Evolutionary conservation across 2,797 vertebrate genomes (phyloP).

Genomic region (Kryptopterus vitreolus): DNA sequence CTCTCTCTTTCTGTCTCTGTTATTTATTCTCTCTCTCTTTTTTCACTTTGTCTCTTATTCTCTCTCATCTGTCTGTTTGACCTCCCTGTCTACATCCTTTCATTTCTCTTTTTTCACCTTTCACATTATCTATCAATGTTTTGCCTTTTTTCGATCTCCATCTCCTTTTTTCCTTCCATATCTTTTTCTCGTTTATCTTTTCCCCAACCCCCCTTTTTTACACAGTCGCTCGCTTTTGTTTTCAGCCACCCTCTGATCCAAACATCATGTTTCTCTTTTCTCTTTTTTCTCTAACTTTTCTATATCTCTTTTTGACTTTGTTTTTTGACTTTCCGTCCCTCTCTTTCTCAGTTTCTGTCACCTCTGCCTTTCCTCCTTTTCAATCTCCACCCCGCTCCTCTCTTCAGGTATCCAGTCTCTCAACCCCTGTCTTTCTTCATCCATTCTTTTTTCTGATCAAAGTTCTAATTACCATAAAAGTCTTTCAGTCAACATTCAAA

Average conservation of each 20-base stretch:
- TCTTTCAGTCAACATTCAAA: too few relatives aligned
- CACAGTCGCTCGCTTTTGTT: too few relatives aligned
- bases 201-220: too few relatives aligned
- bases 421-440: not conserved
- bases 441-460: not conserved
- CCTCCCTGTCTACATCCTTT: not conserved
- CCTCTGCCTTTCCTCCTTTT: not conserved
- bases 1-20: constrained; percentile 44
- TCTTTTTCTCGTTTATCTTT: not conserved
- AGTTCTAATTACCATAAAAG: too few relatives aligned
- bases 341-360: not conserved
- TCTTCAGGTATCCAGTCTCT: constrained; percentile 11
- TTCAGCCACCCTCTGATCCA: too few relatives aligned
- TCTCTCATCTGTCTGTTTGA: not conserved
- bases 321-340: too few relatives aligned
- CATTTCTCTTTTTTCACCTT: constrained; percentile 32
- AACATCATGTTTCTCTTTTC: too few relatives aligned
- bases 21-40: constrained; percentile 17
- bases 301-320: too few relatives aligned
- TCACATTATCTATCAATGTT: not conserved
- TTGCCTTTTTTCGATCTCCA: not conserved
- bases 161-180: not conserved
- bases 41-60: constrained; percentile 32
- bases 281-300: too few relatives aligned
- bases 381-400: not conserved